These are phyloP conservation scores for Ciconia stormi DNA, from an alignment of 2,113 vertebrate genomes.

Conservation along the genomic window DNA sequence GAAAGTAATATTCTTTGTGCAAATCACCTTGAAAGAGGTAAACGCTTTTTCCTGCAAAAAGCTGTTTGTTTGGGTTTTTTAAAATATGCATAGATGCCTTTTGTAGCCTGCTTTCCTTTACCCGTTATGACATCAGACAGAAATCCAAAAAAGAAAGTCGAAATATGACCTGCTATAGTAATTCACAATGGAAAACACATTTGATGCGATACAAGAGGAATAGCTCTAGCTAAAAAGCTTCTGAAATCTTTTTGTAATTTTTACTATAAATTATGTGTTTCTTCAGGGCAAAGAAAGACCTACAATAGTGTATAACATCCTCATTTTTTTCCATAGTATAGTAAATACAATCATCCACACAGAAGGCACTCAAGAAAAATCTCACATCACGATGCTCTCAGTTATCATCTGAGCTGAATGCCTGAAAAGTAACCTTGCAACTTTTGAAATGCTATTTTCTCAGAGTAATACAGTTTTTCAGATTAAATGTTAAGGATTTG, in stretches of 20 bases:
- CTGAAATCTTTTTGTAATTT: background rate
- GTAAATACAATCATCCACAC: constrained; percentile 1
- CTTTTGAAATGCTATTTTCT: constrained; percentile 7
- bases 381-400: background rate
- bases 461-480: background rate
- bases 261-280: constrained; percentile 13
- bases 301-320: background rate
- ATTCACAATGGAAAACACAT: constrained; percentile 5
- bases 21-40: background rate
- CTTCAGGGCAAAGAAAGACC: background rate
- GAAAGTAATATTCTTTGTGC: background rate
- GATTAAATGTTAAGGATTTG: background rate
- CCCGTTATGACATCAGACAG: background rate
- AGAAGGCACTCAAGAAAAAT: constrained; percentile 12
- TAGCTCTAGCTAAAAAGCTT: background rate
- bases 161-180: background rate
- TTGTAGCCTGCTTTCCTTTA: background rate
- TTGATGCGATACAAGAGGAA: background rate
- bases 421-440: constrained; percentile 6
- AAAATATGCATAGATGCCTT: background rate
- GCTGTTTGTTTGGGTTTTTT: background rate
- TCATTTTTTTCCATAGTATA: background rate
- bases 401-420: background rate
- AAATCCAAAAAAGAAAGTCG: background rate
- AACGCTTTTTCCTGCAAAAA: background rate